These are phyloP conservation scores for Telmatherina bonti DNA, from an alignment of 2,797 vertebrate genomes.

Conservation along the genomic window DNA sequence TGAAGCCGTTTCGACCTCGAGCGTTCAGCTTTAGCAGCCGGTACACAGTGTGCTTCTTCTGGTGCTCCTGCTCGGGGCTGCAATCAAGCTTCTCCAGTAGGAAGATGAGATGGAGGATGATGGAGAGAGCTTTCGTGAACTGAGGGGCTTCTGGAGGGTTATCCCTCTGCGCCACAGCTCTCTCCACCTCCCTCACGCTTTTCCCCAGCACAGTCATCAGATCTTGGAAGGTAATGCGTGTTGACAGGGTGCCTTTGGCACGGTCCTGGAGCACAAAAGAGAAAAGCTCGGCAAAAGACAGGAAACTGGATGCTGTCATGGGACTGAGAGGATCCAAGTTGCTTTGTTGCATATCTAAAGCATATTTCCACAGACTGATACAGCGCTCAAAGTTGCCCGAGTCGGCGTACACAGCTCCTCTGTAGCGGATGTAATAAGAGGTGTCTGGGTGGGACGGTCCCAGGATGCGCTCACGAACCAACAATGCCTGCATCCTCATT, in stretches of 20 bases:
- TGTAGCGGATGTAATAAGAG: slow-evolving; percentile 96
- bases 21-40: slow-evolving; percentile 93
- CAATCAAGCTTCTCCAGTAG: slow-evolving; percentile 94
- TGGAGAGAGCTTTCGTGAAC: slow-evolving; percentile 93
- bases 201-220: slow-evolving; percentile 94
- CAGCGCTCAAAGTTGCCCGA: slow-evolving; percentile 96
- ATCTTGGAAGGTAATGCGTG: slow-evolving; percentile 91
- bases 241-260: slow-evolving; percentile 89
- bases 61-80: slow-evolving; percentile 89
- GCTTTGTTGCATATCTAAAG: slow-evolving; percentile 96
- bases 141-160: slow-evolving; percentile 88
- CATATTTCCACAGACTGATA: slow-evolving; percentile 95
- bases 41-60: slow-evolving; percentile 93
- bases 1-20: slow-evolving; percentile 88
- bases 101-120: slow-evolving; percentile 94
- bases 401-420: slow-evolving; percentile 94
- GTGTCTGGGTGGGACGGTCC: slow-evolving; percentile 96
- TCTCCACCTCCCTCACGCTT: slow-evolving; percentile 93
- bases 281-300: slow-evolving; percentile 96
- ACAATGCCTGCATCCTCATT: slow-evolving; percentile 96
- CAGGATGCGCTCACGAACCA: slow-evolving; percentile 93
- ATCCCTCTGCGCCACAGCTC: slow-evolving; percentile 89
- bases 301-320: slow-evolving; percentile 96
- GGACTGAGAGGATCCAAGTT: slow-evolving; percentile 96
- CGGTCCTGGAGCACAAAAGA: slow-evolving; percentile 96